phyloP scores from a whole-genome alignment of 2,888 invertebrate species.

The Halictus quadricinctus region DNA sequence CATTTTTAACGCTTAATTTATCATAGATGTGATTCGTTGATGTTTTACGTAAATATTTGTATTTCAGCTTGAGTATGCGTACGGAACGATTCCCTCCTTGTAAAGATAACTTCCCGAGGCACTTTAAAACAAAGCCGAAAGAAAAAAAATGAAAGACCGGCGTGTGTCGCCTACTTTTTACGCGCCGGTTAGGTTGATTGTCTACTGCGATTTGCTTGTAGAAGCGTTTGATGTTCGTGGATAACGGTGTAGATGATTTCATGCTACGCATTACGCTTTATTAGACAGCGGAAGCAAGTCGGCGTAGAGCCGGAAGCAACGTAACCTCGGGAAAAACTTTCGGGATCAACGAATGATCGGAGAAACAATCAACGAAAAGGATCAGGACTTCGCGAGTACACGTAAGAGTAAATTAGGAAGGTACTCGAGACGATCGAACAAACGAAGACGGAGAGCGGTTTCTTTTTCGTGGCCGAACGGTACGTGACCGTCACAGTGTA shows the following conservation, averaged over 20 bases:
- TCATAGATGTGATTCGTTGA: background rate
- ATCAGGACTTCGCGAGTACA: background rate
- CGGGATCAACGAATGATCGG: background rate
- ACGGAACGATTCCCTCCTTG: background rate
- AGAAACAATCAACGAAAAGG: background rate
- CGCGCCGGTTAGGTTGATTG: background rate
- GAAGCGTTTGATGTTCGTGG: constrained; percentile 13
- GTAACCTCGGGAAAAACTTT: background rate
- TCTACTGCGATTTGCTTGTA: background rate
- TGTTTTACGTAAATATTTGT: background rate
- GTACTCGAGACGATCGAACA: background rate
- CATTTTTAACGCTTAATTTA: background rate
- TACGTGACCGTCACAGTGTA: constrained; percentile 12
- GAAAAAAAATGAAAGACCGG: too few species aligned
- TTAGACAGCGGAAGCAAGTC: constrained; percentile 8
- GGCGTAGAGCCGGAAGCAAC: background rate
- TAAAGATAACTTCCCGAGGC: background rate
- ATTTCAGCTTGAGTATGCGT: background rate
- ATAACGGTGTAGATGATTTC: constrained; percentile 16
- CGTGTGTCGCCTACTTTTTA: background rate
- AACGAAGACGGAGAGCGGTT: background rate
- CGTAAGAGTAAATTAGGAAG: background rate
- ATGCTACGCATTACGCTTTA: constrained; percentile 10
- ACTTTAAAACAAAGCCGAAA: background rate
- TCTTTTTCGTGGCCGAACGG: constrained; percentile 1